Percentiles rank a stretch among this genome's conserved stretches.
These are phyloP conservation scores for Erythrocercus mccallii DNA, from an alignment of 2,113 vertebrate species.

Conservation along the genomic window DNA sequence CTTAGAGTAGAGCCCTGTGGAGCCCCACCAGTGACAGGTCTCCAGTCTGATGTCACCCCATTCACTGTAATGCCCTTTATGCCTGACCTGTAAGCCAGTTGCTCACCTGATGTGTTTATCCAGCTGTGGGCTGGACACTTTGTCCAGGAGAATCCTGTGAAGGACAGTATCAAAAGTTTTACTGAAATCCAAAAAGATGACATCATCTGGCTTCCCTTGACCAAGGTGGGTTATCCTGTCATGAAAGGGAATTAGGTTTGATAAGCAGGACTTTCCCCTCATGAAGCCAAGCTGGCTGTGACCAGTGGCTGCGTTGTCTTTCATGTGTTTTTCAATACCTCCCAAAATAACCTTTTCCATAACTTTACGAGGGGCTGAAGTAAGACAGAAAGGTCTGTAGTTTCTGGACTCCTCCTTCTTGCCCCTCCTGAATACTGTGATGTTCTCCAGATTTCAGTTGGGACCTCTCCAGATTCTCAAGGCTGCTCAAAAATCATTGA, in stretches of 20 bases:
- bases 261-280: neutral
- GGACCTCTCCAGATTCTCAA: neutral
- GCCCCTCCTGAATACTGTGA: neutral
- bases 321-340: neutral
- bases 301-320: rapidly evolving
- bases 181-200: neutral
- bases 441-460: neutral
- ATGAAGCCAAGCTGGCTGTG: neutral
- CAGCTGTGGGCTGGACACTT: neutral
- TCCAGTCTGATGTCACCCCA: neutral
- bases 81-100: neutral
- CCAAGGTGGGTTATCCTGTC: neutral
- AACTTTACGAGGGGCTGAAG: neutral
- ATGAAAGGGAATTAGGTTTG: neutral
- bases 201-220: neutral
- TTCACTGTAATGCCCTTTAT: neutral
- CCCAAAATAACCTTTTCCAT: neutral
- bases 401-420: neutral
- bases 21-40: neutral
- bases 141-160: too few species aligned
- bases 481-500: neutral
- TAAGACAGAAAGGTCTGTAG: neutral
- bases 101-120: neutral
- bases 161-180: neutral
- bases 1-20: neutral